phyloP scores from a whole-genome alignment of 1,140 invertebrate genomes.

The Goniozus legneri region DNA sequence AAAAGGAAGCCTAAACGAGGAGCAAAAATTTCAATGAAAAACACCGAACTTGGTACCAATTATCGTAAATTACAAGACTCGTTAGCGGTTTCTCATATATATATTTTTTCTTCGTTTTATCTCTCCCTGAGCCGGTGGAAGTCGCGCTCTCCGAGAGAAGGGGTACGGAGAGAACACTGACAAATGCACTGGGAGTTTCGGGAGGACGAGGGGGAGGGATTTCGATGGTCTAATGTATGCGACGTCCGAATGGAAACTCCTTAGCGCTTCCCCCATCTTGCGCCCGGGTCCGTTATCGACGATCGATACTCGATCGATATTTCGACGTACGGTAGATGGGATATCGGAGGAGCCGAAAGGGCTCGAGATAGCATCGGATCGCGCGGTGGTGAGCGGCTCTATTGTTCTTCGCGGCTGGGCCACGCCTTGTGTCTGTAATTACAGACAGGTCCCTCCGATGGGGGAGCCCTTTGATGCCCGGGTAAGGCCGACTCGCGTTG shows the following conservation, averaged over 20 bases:
- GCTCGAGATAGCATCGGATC: constrained; percentile 39
- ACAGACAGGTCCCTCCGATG: constrained; percentile 47
- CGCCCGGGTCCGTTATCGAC: constrained; percentile 47
- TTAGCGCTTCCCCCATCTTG: too few species aligned
- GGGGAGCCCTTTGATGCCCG: constrained; percentile 49
- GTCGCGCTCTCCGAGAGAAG: background rate
- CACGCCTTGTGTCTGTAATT: constrained; percentile 55
- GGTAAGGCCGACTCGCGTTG: constrained; percentile 26
- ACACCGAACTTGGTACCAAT: too few species aligned
- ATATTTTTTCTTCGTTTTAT: too few species aligned
- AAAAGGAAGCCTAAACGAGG: too few species aligned
- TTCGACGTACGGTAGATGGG: constrained; percentile 35
- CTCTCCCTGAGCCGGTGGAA: too few species aligned
- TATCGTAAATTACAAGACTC: too few species aligned
- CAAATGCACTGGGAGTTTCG: background rate
- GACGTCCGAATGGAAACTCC: constrained; percentile 39
- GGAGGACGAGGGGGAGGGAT: background rate
- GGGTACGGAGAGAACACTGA: background rate
- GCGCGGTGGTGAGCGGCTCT: constrained; percentile 39
- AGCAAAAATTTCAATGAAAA: too few species aligned
- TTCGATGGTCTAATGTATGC: constrained; percentile 39
- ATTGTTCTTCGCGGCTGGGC: constrained; percentile 49
- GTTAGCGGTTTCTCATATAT: too few species aligned
- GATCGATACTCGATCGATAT: constrained; percentile 48
- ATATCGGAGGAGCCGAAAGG: constrained; percentile 42